phyloP scores from a whole-genome alignment of 1,140 invertebrate species.

The Cotesia typhae region DNA sequence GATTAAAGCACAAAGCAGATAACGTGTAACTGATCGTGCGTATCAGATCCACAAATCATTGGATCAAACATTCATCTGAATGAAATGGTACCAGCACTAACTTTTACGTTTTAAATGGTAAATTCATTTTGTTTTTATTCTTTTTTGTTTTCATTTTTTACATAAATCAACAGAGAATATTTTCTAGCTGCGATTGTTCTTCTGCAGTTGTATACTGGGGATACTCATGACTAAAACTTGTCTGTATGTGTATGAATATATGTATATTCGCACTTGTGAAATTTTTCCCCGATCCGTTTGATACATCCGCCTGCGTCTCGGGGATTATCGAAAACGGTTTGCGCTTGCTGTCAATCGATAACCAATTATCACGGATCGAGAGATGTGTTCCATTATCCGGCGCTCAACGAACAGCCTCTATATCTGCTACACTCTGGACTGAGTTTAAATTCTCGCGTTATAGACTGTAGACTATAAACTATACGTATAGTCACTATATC shows the following conservation, averaged over 20 bases:
- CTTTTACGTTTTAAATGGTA: not conserved
- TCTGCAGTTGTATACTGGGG: not conserved
- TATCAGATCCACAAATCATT: not conserved
- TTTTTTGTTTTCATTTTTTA: not conserved
- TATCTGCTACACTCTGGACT: no score
- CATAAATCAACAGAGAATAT: not conserved
- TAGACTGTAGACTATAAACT: no score
- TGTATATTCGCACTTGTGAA: constrained; percentile 18
- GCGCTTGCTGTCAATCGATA: constrained; percentile 42
- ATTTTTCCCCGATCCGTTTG: constrained; percentile 21
- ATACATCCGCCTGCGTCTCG: constrained; percentile 21
- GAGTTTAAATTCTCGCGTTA: constrained; percentile 30
- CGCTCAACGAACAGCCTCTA: constrained; percentile 35
- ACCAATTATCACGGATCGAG: constrained; percentile 45
- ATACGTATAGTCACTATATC: constrained; percentile 3
- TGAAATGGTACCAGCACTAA: not conserved
- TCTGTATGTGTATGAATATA: not conserved
- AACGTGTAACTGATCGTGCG: not conserved
- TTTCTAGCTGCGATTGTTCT: not conserved
- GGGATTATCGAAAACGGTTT: constrained; percentile 22
- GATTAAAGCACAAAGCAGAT: no score
- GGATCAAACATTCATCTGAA: constrained; percentile 4
- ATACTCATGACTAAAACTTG: not conserved
- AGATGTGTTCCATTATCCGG: constrained; percentile 41
- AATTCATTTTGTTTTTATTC: not conserved